phyloP scores from a whole-genome alignment of 2,113 vertebrate species.

The Gorsachius goisagi region DNA sequence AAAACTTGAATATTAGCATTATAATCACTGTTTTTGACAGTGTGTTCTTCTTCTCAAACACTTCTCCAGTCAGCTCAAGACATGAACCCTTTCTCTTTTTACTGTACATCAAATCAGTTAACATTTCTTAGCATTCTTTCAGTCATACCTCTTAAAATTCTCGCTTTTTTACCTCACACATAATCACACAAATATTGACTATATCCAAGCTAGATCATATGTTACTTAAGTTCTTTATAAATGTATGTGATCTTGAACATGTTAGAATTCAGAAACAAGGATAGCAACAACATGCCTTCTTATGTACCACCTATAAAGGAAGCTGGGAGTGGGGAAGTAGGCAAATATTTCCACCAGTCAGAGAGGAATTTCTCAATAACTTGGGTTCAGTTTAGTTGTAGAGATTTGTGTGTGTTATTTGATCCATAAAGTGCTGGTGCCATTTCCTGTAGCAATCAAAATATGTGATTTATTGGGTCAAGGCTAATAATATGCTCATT shows the following conservation, averaged over 20 bases:
- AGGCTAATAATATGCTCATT: not conserved
- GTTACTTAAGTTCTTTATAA: not conserved
- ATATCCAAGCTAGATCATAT: not conserved
- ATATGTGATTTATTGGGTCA: not conserved
- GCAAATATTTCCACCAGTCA: not conserved
- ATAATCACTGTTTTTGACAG: not conserved
- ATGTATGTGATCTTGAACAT: not conserved
- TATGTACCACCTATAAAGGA: not conserved
- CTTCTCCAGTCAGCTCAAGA: not conserved
- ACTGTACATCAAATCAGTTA: not conserved
- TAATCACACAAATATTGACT: not conserved
- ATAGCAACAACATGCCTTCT: not conserved
- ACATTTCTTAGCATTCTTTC: not conserved
- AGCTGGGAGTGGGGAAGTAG: not conserved
- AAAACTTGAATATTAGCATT: not conserved
- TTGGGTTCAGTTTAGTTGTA: not conserved
- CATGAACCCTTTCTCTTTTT: not conserved
- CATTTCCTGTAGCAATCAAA: not conserved
- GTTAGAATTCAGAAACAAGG: not conserved
- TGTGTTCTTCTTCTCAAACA: not conserved
- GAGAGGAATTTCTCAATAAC: not conserved
- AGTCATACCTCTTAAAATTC: not conserved
- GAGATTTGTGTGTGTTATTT: not conserved
- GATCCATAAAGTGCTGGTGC: not conserved
- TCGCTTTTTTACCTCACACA: not conserved